Evolutionary conservation across 2,113 vertebrate species (phyloP), one percentile per base, ranked within the genome.

Genomic region (Syrmaticus mikado): DNA sequence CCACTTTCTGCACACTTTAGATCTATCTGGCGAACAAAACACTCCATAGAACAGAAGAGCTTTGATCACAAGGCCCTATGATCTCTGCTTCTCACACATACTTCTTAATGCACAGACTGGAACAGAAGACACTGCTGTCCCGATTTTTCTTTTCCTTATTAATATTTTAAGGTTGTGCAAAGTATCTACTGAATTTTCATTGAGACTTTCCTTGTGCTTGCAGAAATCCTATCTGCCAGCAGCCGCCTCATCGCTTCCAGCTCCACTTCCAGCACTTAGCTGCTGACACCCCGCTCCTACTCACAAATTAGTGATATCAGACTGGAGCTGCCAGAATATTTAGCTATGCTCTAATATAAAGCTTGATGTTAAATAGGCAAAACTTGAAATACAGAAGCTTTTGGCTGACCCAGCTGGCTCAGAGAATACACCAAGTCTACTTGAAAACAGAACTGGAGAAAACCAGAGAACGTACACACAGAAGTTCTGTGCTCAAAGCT

Each of bases 321-420:
- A 27, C 64, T 85, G 67, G 24, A 40, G 15, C 34, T 90, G 79
- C 45, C 87, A 90, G 85, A 85, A 58, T 53, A 87, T 89, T 96
- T 82, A 82, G 76, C 55, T 74, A 66, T 22, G 14, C 60, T 64
- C 87, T 85, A 90, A 85, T 46, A 87, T 12, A 93, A 91, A 91
- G 66, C 60, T 62, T 91, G 79, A 82, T 45, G 73, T 87, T 85
- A 77, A 95, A 85, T 18, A 92, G 13, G 46, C 19, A 77, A 80
- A 83, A 80, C 32, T 93, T 85, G 20, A 87, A 95, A 89, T 77
- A 90, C 85, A 85, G 89, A 72, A 25, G 15, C 38, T 40, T 43
- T 13, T 34, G 20, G 34, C 28, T 4, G 3, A 11, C 2, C 12
- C 57, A 75, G 60, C 38, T n/a, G 40, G 27, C 57, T 11, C 9